phyloP scores from a whole-genome alignment of 2,797 vertebrate genomes.

The Gallinago nigripennis region DNA sequence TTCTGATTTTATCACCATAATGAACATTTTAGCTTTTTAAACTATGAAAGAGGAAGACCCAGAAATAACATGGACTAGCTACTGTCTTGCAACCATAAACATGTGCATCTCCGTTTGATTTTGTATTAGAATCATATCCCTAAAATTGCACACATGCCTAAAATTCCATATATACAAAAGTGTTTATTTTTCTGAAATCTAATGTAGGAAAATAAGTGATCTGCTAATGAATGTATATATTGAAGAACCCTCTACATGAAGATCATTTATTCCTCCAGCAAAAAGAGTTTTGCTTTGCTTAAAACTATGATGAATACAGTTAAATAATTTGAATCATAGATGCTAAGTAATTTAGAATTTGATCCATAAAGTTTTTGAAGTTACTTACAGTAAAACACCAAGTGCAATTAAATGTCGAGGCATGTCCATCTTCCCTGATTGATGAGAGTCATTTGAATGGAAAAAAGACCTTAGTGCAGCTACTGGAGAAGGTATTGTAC shows the following conservation, averaged over 20 bases:
- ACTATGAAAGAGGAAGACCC: background rate
- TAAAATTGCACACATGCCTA: background rate
- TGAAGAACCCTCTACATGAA: background rate
- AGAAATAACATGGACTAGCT: background rate
- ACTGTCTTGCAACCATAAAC: background rate
- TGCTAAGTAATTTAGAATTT: background rate
- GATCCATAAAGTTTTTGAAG: background rate
- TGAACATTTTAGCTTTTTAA: background rate
- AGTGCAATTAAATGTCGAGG: background rate
- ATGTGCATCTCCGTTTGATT: background rate
- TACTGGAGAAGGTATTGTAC: background rate
- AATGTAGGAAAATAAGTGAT: background rate
- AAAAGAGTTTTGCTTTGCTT: background rate
- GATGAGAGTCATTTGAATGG: background rate
- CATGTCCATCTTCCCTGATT: background rate
- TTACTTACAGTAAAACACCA: background rate
- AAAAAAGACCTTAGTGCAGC: background rate
- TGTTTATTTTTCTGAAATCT: background rate
- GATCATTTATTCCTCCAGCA: background rate
- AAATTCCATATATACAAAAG: background rate
- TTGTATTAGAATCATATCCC: rapidly evolving
- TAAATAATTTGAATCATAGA: background rate
- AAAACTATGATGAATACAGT: background rate
- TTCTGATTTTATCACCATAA: background rate
- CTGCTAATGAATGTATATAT: background rate